Base-by-base conservation (phyloP, 2,888 invertebrate species). In the Nomada lathburiana region DNA sequence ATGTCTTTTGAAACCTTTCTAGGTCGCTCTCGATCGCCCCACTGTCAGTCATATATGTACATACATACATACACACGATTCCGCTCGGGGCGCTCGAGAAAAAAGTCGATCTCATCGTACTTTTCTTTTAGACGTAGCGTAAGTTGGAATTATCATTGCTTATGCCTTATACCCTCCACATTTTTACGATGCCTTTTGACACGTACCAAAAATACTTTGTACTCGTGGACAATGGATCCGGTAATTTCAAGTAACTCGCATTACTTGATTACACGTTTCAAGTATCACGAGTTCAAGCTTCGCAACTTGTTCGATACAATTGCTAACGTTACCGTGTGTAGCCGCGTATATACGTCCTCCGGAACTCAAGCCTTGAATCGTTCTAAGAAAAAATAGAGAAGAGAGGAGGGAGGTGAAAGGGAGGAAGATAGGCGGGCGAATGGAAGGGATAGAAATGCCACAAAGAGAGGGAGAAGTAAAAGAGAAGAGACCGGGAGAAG, bases 1-100 rank as follows among this genome's bases (percentile, higher is more conserved):
- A 93, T 90, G 90, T 91, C 91, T 92, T 90, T 92, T 90, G 88
- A 90, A 92, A 91, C 89, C 90, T 93, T 93, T 92, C 93, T 93
- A 91, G 93, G 93, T 93, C 92, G 92, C 89, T 90, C 91, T 91
- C 90, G 89, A 90, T 90, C 87, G 88, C 88, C 86, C 85, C 88
- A 86, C 88, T 88, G 87, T 88, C 88, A 88, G 82, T 88, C 84
- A 80, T 84, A 80, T 36, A 36, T 36, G 36, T 36, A 36, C 36
- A 36, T 36, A 7, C 36, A 36, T 36, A 7, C 36, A 36, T 72
- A 76, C 88, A 76, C 84, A 82, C 84, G 87, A 88, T 88, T 80
- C 86, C 80, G 83, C 80, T 82, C 60, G 62, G 71, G 78, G 77
- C 79, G 81, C 81, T 79, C 84, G 78, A 85, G 87, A 83, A 89